Base-by-base conservation (phyloP, 2,113 vertebrate genomes). In the Pogonocichla stellata region DNA sequence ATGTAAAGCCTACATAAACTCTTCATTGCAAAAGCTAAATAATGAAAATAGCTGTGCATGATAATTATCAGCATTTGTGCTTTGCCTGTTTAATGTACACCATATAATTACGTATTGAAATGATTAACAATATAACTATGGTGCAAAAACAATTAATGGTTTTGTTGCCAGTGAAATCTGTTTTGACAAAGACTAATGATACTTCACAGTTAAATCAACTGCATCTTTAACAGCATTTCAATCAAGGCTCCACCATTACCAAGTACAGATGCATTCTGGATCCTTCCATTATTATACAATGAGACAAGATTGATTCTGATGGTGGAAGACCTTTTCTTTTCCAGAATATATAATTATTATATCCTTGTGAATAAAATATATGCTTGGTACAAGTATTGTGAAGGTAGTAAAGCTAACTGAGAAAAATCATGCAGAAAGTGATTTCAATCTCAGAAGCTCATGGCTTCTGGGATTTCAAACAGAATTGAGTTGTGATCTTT, bases 401-500 rank as follows among this genome's bases (percentile, higher is more conserved):
- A 92, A 65, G 43, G 28, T 60, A 29, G 22, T 28, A 90, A 82
- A 79, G 17, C 43, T 82, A 84, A 67, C 64, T 78, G 71, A 82
- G 29, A 81, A 95, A 78, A 95, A 81, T 17, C 8, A 62, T 5
- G 23, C 28, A 78, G 28, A 29, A 89, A 81, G n/a, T 54, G 26
- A 86, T 78, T 91, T 92, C 50, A 95, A 75, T 45, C 61, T 71
- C 54, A 93, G 66, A 82, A 89, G 22, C 43, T 85, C 38, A 34
- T 3, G 13, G 57, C 64, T 91, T 94, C 58, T 67, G 64, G 80
- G 77, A 57, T 62, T 77, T 80, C 80, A 85, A 89, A 87, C 42
- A 83, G 69, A 86, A 95, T 87, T 85, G 43, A 66, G n/a, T 66
- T 89, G 47, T 93, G 90, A 91, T 71, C 82, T 94, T 93, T 88